Evolutionary conservation across 2,797 vertebrate genomes (phyloP).

Genomic region (Avahi laniger): DNA sequence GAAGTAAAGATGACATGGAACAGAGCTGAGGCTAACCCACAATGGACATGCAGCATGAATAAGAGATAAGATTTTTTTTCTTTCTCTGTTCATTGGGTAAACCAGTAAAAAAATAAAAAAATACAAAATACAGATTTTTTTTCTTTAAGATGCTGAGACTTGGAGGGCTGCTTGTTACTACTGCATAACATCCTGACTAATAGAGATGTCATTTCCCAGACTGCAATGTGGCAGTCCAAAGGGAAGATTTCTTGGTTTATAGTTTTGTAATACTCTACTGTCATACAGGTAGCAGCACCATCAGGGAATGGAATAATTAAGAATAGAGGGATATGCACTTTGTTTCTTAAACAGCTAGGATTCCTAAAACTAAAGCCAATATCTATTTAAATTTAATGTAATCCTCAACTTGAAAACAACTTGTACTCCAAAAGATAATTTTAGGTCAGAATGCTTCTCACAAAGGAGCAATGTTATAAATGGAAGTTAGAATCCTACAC

Average conservation of each 20-base stretch:
- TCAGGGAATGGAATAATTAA: not conserved
- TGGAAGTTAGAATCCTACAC: not conserved
- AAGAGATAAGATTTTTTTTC: not conserved
- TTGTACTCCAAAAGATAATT: not conserved
- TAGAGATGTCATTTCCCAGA: not conserved
- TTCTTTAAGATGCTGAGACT: not conserved
- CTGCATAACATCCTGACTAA: not conserved
- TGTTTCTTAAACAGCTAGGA: constrained; percentile 32
- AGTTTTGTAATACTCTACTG: not conserved
- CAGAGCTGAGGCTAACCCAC: not conserved
- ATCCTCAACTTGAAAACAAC: not conserved
- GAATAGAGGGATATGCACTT: not conserved
- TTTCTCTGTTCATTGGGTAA: not conserved
- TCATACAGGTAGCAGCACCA: not conserved
- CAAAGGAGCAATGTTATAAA: not conserved
- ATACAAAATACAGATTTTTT: not conserved
- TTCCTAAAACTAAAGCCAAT: constrained; percentile 28
- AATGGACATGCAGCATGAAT: not conserved
- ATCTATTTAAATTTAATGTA: constrained; percentile 33
- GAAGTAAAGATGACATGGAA: constrained; percentile 4
- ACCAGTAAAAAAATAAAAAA: not conserved
- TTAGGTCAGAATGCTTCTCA: not conserved
- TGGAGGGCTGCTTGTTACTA: not conserved
- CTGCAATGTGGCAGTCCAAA: not conserved
- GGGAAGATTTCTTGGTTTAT: not conserved